These are phyloP conservation scores for Trachymyrmex cornetzi DNA, from an alignment of 1,140 invertebrate genomes.

Conservation along the genomic window DNA sequence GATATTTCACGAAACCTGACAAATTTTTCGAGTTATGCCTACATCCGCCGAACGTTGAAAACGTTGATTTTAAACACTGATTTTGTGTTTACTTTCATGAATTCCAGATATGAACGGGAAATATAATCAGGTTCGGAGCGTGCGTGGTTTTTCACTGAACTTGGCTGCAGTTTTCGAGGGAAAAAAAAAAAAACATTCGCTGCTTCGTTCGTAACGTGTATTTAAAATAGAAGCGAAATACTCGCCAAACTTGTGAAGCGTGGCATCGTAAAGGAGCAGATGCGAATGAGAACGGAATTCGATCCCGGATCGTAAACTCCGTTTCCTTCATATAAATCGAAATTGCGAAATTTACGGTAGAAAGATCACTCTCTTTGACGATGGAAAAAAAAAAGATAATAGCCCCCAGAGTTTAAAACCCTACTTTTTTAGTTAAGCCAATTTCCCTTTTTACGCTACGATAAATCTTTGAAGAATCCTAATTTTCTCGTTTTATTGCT, in stretches of 20 bases:
- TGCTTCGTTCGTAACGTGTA: conserved; percentile 10
- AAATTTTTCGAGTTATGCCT: background rate
- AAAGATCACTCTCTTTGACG: conserved; percentile 39
- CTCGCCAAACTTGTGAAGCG: conserved; percentile 1
- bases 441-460: conserved; percentile 4
- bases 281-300: conserved; percentile 53
- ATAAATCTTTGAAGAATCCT: conserved; percentile 28
- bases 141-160: conserved; percentile 20
- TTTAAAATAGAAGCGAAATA: conserved; percentile 36
- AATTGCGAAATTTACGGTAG: conserved; percentile 58
- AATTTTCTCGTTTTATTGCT: conserved; percentile 44
- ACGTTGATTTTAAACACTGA: conserved; percentile 38
- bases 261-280: conserved; percentile 48
- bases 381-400: conserved; percentile 30
- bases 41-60: background rate
- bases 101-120: background rate
- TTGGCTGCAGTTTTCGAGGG: background rate
- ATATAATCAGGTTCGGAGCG: conserved; percentile 14
- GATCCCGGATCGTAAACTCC: conserved; percentile 42
- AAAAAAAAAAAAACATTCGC: background rate
- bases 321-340: conserved; percentile 56
- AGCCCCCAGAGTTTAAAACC: conserved; percentile 27
- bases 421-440: conserved; percentile 40
- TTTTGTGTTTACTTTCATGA: conserved; percentile 22
- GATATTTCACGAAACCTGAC: conserved; percentile 5